These are phyloP conservation scores for Anhinga rufa DNA, from an alignment of 2,113 vertebrate species.

Conservation along the genomic window DNA sequence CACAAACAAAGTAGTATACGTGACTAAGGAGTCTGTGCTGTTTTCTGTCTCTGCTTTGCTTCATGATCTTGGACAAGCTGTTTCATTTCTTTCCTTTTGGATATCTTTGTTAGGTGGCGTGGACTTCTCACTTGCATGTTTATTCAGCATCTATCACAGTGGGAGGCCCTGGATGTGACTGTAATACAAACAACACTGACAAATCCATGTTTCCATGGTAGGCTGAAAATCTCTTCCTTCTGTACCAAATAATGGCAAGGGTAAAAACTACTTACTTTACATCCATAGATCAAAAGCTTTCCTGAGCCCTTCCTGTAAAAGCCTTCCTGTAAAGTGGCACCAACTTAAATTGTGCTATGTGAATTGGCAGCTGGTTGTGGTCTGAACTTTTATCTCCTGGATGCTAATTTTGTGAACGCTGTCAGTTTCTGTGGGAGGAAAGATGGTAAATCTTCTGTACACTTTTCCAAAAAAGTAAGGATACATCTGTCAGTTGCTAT, in stretches of 20 bases:
- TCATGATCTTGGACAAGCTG: neutral
- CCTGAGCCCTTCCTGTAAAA: constrained; percentile 47
- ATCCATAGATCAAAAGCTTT: constrained; percentile 49
- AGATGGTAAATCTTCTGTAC: neutral
- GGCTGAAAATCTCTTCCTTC: constrained; percentile 30
- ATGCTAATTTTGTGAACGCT: constrained; percentile 35
- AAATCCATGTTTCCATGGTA: constrained; percentile 32
- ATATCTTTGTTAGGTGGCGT: neutral
- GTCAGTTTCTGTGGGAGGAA: constrained; percentile 14
- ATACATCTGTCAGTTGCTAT: neutral
- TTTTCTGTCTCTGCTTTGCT: neutral
- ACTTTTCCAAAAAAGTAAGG: neutral
- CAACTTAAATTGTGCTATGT: neutral
- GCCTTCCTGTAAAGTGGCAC: constrained; percentile 32
- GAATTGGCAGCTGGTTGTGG: constrained; percentile 17
- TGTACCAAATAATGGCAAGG: constrained; percentile 30
- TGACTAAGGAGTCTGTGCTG: neutral
- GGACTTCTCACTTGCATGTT: constrained; percentile 25
- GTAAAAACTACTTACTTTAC: constrained; percentile 41
- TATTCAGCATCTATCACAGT: constrained; percentile 31
- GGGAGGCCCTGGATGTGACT: constrained; percentile 33
- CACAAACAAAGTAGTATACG: neutral
- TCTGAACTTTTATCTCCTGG: constrained; percentile 43
- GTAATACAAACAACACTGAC: constrained; percentile 13
- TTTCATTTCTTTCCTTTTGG: constrained; percentile 3